phyloP scores from a whole-genome alignment of 2,113 vertebrate species.

The Anoura caudifer region DNA sequence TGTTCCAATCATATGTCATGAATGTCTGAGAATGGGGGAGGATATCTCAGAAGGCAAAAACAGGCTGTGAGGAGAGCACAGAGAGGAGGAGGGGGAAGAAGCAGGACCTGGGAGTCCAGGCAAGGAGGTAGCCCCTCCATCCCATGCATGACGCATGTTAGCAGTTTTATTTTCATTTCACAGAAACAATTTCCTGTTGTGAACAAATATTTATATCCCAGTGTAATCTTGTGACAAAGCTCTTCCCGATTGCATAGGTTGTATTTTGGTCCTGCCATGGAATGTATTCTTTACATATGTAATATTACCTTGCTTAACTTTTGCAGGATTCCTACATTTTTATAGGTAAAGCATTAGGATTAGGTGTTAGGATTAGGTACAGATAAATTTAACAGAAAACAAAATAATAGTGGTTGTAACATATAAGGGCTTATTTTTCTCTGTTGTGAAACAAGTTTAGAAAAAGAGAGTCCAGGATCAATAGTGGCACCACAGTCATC shows the following conservation, averaged over 20 bases:
- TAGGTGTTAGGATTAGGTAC: not conserved
- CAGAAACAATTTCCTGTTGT: not conserved
- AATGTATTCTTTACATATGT: accelerated
- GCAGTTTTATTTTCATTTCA: not conserved
- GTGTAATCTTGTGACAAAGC: accelerated
- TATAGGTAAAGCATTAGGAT: not conserved
- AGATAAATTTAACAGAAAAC: not conserved
- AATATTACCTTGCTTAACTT: accelerated
- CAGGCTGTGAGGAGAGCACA: not conserved
- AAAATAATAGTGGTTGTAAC: not conserved
- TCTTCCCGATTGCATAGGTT: not conserved
- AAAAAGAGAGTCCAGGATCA: not conserved
- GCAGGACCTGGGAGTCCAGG: not conserved
- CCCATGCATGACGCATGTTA: not conserved
- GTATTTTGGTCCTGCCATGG: not conserved
- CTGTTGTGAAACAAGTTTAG: not conserved
- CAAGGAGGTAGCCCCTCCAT: not conserved
- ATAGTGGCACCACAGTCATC: not conserved
- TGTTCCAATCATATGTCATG: accelerated
- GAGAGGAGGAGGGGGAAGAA: not conserved
- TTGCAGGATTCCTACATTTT: not conserved
- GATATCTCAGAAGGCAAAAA: not conserved
- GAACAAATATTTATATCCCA: not conserved
- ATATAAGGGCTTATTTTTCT: not conserved
- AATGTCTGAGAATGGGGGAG: accelerated